A percentile compares a stretch with the other conserved stretches of the same genome.
Evolutionary conservation across 2,797 vertebrate species (phyloP).

Genomic region (Spinus pinus): DNA sequence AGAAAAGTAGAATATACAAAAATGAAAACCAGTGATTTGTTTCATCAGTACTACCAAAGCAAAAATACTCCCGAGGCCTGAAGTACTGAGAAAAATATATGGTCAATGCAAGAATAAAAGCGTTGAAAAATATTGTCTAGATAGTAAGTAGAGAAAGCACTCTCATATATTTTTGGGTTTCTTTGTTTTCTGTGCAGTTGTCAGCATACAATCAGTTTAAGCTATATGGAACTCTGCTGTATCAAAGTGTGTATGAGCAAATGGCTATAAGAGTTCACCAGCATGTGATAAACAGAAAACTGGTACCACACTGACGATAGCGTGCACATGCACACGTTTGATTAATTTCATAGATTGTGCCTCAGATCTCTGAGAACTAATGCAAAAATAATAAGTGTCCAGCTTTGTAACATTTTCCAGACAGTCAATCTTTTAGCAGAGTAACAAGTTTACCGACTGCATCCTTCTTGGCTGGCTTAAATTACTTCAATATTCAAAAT

Average conservation of each 20-base stretch:
- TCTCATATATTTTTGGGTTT: background rate
- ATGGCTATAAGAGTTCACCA: background rate
- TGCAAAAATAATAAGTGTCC: background rate
- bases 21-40: background rate
- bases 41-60: background rate
- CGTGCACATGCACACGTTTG: background rate
- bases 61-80: background rate
- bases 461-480: background rate
- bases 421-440: slow-evolving; percentile 17
- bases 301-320: background rate
- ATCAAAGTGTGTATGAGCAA: background rate
- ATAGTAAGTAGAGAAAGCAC: background rate
- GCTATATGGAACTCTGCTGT: background rate
- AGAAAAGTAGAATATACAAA: background rate
- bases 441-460: background rate
- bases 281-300: background rate
- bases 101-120: background rate
- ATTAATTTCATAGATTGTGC: background rate
- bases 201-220: background rate
- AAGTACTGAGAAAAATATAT: background rate
- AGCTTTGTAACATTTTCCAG: background rate
- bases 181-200: background rate
- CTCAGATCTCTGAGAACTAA: background rate
- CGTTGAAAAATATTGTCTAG: background rate
- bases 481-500: slow-evolving; percentile 11